Conservation (phyloP, 2,888 invertebrate species). For the Papilio demoleus region DNA sequence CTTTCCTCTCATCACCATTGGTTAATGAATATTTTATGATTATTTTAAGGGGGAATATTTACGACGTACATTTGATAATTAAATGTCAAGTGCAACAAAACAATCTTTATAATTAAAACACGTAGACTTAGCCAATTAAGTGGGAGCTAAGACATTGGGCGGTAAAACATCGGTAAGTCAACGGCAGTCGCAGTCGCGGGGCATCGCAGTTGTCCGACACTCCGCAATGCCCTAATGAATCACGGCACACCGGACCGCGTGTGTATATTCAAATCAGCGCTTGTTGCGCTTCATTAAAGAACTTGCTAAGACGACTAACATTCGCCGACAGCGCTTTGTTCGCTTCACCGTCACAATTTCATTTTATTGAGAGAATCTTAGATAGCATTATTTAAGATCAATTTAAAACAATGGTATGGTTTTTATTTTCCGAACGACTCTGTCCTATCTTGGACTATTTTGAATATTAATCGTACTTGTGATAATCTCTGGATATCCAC, state of each 20-base stretch:
- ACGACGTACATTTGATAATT: not conserved
- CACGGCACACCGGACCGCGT: constrained; percentile 57
- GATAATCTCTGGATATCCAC: too few relatives aligned
- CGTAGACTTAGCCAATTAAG: constrained; percentile 1
- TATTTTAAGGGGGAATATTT: not conserved
- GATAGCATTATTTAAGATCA: not conserved
- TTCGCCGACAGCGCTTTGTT: constrained; percentile 22
- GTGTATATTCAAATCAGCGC: constrained; percentile 70
- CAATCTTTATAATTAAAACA: not conserved
- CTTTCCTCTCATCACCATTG: not conserved
- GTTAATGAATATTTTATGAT: not conserved
- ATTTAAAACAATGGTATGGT: not conserved
- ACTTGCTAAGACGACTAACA: constrained; percentile 30
- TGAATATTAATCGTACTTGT: too few relatives aligned
- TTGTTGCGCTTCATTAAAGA: constrained; percentile 59
- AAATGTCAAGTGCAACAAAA: not conserved
- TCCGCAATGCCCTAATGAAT: constrained; percentile 63
- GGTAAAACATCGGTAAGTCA: not conserved
- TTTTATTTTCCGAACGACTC: not conserved
- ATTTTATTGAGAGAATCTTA: not conserved
- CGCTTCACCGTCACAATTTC: constrained; percentile 24
- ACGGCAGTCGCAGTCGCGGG: constrained; percentile 2
- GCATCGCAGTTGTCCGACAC: constrained; percentile 14
- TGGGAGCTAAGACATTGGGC: not conserved
- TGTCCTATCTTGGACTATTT: not conserved